phyloP scores from a whole-genome alignment of 2,888 invertebrate genomes.

The Erebia epiphron region DNA sequence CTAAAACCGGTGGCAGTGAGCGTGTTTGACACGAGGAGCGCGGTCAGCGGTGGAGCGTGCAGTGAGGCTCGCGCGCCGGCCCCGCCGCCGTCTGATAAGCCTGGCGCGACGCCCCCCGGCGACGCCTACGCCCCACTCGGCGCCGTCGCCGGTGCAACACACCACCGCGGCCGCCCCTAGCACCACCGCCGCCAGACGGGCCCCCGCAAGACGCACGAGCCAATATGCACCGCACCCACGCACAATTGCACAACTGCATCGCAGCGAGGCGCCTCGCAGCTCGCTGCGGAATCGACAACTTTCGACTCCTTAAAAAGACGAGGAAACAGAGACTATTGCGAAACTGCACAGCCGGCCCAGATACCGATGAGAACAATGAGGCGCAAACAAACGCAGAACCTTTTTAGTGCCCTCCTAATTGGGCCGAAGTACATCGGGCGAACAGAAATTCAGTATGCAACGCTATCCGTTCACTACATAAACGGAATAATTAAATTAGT shows the following conservation, averaged over 20 bases:
- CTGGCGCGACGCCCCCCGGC: conserved; percentile 82
- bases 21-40: conserved; percentile 68
- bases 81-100: conserved; percentile 82
- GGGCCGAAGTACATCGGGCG: conserved; percentile 64
- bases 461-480: conserved; percentile 72
- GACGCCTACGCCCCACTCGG: conserved; percentile 81
- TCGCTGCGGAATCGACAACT: conserved; percentile 72
- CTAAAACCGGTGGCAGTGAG: conserved; percentile 74
- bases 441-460: conserved; percentile 77
- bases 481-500: conserved; percentile 79
- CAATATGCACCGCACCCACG: conserved; percentile 74
- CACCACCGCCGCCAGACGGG: conserved; percentile 64
- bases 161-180: conserved; percentile 71
- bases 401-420: conserved; percentile 79
- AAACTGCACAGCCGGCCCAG: conserved; percentile 71
- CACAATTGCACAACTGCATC: conserved; percentile 72
- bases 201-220: conserved; percentile 55
- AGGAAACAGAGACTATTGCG: conserved; percentile 65
- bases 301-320: conserved; percentile 79
- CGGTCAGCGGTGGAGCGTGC: conserved; percentile 70
- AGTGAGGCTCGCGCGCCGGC: conserved; percentile 81
- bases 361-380: conserved; percentile 75
- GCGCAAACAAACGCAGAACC: conserved; percentile 70
- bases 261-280: conserved; percentile 55
- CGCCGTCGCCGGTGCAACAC: conserved; percentile 74